Base-by-base conservation (phyloP, 2,797 vertebrate species). In the Cyclura pinguis region DNA sequence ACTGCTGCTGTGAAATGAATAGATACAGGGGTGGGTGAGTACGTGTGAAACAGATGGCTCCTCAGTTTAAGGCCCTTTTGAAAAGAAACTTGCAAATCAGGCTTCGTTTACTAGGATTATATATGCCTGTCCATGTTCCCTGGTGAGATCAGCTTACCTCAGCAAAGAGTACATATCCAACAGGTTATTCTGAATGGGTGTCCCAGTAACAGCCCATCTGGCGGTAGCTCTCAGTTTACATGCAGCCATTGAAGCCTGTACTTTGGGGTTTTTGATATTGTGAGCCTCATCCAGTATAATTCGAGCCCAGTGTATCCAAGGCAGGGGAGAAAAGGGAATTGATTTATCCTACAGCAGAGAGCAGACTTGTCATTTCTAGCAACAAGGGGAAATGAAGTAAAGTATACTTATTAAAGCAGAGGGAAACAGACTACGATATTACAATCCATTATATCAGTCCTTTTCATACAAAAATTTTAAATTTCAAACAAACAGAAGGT, bases 151-250 rank as follows among this genome's bases (percentile, higher is more conserved):
- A 52, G 91, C 98, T 96, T 97, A 99, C 99, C 98, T 99, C 47
- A 99, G 97, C 92, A 99, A 97, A 0, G 99, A 98, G 95, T 99
- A 99, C 98, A 99, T 98, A 96, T 99, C 99, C 97, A 99, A 93
- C 91, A 99, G 96, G 96, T 99, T 99, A 97, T 99, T 99, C 96
- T 99, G 99, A 96, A 99, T 98, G 0, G 99, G 99, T 0, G 99
- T 99, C 2, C 99, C 99, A 0, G 99, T 99, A 89, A 99, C 98
- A 0, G 98, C 99, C 99, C 99, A 99, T 16, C 98, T 98, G n/a
- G 98, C 97, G 0, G 5, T 86, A 3, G 98, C 98, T 90, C 96
- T 97, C 84, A 99, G 96, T 93, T 97, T 98, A 96, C 98, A 99
- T 86, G 98, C 98, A 0, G 99, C 99, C 92, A 98, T 95, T 80